Percentiles rank a stretch among this genome's conserved stretches.
Conservation (phyloP, 2,888 invertebrate genomes). For the Thecophora atra region DNA sequence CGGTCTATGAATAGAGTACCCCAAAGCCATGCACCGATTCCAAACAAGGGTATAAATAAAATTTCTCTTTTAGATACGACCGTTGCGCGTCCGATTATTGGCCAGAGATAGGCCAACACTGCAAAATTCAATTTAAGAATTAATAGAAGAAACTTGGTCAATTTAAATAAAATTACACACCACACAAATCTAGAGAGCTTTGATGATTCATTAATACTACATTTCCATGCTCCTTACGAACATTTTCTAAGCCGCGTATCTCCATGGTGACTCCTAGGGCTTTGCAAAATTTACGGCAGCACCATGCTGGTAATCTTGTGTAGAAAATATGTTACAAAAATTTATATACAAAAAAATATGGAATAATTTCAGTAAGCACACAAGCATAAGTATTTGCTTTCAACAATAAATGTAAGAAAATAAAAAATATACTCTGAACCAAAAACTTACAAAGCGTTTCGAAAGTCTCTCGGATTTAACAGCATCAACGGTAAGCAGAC, state of each 20-base stretch:
- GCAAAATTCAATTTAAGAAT: slow-evolving; percentile 47
- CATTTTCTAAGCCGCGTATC: slow-evolving; percentile 80
- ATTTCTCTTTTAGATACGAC: slow-evolving; percentile 87
- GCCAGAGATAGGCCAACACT: slow-evolving; percentile 85
- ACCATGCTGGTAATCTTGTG: slow-evolving; percentile 75
- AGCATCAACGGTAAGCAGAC: slow-evolving; percentile 81
- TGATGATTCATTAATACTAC: slow-evolving; percentile 91
- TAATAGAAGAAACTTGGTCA: neutral
- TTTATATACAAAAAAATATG: no score
- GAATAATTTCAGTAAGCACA: no score
- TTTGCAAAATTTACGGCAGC: slow-evolving; percentile 68
- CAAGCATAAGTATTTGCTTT: no score
- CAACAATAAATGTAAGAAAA: neutral
- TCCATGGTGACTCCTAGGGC: slow-evolving; percentile 75
- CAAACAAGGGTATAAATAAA: slow-evolving; percentile 84
- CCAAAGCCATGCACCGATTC: slow-evolving; percentile 85
- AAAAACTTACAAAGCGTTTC: slow-evolving; percentile 79
- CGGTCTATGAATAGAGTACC: slow-evolving; percentile 90
- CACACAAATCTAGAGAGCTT: slow-evolving; percentile 84
- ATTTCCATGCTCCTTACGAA: slow-evolving; percentile 77
- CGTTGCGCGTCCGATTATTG: slow-evolving; percentile 80
- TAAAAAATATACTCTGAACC: neutral
- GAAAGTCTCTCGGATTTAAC: slow-evolving; percentile 75
- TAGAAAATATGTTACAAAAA: neutral
- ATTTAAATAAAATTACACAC: slow-evolving; percentile 67